Conservation (phyloP, 2,797 vertebrate species). For the Tenualosa ilisha region DNA sequence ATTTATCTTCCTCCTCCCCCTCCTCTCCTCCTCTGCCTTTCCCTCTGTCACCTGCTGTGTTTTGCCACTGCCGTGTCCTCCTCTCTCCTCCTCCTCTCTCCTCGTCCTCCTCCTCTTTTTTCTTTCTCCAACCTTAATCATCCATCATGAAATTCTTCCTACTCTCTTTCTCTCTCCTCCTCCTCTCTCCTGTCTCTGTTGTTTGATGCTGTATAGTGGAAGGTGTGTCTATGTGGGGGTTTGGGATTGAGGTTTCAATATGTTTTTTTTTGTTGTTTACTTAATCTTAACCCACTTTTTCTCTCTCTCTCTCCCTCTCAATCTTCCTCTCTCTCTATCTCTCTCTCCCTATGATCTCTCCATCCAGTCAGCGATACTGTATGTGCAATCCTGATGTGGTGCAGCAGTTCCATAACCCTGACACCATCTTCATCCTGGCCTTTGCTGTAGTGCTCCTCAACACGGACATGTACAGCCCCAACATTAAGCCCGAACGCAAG, state of each 20-base stretch:
- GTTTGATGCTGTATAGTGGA: not conserved
- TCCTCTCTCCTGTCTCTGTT: not conserved
- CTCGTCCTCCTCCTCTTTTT: not conserved
- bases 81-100: not conserved
- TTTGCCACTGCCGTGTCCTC: too few species aligned
- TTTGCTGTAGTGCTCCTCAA: slow-evolving; percentile 98
- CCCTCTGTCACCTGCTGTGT: too few species aligned
- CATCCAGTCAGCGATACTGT: slow-evolving; percentile 93
- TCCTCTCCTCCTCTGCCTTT: not conserved
- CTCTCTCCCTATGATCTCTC: slow-evolving; percentile 1
- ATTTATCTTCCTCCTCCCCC: not conserved
- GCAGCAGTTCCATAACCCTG: slow-evolving; percentile 98
- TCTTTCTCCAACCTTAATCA: not conserved
- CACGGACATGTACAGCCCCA: slow-evolving; percentile 99
- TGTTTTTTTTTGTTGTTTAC: not conserved
- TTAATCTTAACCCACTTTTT: not conserved
- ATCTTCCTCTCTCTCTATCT: slow-evolving; percentile 10
- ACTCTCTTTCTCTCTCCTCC: not conserved
- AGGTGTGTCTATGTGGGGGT: too few species aligned
- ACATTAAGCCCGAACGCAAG: slow-evolving; percentile 98
- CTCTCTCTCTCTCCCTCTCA: not conserved
- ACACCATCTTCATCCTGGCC: slow-evolving; percentile 99
- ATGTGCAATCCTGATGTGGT: slow-evolving; percentile 99
- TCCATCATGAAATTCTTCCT: not conserved
- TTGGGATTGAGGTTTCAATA: not conserved